Base-by-base conservation (phyloP, 2,888 invertebrate species). In the Muschampia plurimacula region DNA sequence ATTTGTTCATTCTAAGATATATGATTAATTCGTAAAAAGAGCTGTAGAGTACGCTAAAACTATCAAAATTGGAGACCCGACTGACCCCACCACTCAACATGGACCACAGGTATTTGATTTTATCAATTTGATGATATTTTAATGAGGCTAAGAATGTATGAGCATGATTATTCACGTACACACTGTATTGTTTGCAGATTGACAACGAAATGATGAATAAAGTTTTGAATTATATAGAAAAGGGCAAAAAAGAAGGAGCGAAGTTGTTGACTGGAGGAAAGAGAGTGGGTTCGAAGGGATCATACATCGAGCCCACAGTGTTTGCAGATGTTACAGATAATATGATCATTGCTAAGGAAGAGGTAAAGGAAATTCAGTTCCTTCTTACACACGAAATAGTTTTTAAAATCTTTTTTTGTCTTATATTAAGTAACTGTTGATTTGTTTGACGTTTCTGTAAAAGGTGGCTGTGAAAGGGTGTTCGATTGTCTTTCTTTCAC, bases 201-300 rank as follows among this genome's bases (percentile, higher is more conserved):
- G 97, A 97, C 80, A 91, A 96, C 69, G 95, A 95, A 69, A 97
- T 97, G 94, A 95, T 97, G 84, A 95, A 95, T 1, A 97, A 97
- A 88, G 96, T 98, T 22, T 83, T 98, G 75, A 93, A 93, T 1
- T 95, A 97, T 81, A 97, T 98, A 70, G 96, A 97, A 75, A 95
- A 95, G 74, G 98, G 98, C 1, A 96, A 96, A 85, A 89, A 96
- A 76, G 96, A 98, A 85, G 98, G 98, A 0, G 98, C 98, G 0
- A 96, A 95, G 80, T 88, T 98, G 72, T 92, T 96, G 80, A 91
- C 95, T 28, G 98, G 98, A 10, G 98, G 98, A 1, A 87, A 88
- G 28, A 82, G 90, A 12, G 72, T 95, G 39, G 97, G 97, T 12
- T 90, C 86, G 64, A 93, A 95, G 52, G 98, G 98, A 0, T 98